Evolutionary conservation across 2,797 vertebrate genomes (phyloP).

Genomic region (Ctenopoma multispine): DNA sequence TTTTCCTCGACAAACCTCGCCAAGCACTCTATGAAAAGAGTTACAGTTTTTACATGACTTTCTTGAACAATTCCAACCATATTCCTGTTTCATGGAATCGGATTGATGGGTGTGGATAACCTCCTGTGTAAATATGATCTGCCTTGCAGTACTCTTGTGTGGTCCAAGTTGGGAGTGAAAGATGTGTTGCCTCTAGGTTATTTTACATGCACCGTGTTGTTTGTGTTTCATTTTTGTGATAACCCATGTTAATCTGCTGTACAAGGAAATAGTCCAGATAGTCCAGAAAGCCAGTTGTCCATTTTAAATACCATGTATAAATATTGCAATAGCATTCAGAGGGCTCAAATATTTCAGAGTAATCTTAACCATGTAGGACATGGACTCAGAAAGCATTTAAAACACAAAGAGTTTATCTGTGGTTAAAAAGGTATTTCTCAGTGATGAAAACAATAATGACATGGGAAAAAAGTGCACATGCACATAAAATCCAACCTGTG

Average conservation of each 20-base stretch:
- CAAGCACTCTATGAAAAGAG: slow-evolving; percentile 16
- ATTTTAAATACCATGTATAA: slow-evolving; percentile 1
- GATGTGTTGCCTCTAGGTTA: background rate
- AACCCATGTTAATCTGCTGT: slow-evolving; percentile 6
- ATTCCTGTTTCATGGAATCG: background rate
- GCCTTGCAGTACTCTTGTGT: slow-evolving; percentile 6
- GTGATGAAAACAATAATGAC: too few relatives aligned
- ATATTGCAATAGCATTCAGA: slow-evolving; percentile 8
- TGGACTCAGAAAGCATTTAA: too few relatives aligned
- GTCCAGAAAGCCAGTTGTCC: too few relatives aligned
- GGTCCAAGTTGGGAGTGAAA: background rate
- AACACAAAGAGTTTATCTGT: too few relatives aligned
- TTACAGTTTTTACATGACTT: slow-evolving; percentile 8
- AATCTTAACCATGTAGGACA: background rate
- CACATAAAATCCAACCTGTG: too few relatives aligned
- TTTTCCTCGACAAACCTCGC: slow-evolving; percentile 28
- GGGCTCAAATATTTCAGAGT: background rate
- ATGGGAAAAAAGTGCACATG: too few relatives aligned
- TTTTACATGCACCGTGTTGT: slow-evolving; percentile 28
- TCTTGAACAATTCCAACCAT: background rate
- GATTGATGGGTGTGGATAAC: slow-evolving; percentile 1
- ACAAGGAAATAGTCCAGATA: slow-evolving; percentile 7
- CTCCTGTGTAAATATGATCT: slow-evolving; percentile 25
- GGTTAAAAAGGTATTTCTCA: background rate
- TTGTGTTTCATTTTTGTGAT: background rate